Percentiles rank a stretch among this genome's conserved stretches.
These are phyloP conservation scores for Drosophila seclusa DNA, from an alignment of 2,888 invertebrate species.

Conservation along the genomic window DNA sequence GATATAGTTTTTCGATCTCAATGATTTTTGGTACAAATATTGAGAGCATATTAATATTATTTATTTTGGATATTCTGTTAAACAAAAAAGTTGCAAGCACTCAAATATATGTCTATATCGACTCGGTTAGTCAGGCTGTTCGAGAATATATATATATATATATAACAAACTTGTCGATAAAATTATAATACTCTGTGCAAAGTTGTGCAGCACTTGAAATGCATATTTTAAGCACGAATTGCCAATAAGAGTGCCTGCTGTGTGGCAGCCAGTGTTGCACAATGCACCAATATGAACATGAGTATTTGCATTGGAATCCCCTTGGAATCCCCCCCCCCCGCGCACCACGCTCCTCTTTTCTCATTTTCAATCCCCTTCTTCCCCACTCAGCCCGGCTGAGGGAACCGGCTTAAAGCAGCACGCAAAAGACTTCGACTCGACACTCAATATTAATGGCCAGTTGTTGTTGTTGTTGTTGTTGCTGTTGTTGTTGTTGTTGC, in stretches of 20 bases:
- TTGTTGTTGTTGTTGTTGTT: conserved; percentile 16
- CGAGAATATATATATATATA: background rate
- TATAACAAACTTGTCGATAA: background rate
- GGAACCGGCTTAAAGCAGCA: conserved; percentile 63
- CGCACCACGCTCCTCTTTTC: background rate
- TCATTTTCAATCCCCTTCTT: background rate
- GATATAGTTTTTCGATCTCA: background rate
- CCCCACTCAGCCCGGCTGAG: conserved; percentile 2
- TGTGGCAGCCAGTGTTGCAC: conserved; percentile 5
- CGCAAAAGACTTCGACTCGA: conserved; percentile 43
- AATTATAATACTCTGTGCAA: background rate
- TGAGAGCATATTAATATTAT: background rate
- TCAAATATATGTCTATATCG: background rate
- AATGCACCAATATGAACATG: background rate
- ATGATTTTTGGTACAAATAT: background rate
- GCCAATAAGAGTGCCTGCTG: conserved; percentile 32
- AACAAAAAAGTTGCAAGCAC: background rate
- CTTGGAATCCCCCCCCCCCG: background rate
- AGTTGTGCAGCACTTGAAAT: conserved; percentile 33
- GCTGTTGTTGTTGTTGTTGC: conserved; percentile 13
- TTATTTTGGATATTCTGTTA: background rate
- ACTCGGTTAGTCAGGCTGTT: background rate
- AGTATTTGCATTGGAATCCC: conserved; percentile 6
- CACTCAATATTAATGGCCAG: conserved; percentile 46
- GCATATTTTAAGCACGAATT: conserved; percentile 46